Conservation (phyloP, 2,797 vertebrate genomes). For the Peromyscus nudipes region DNA sequence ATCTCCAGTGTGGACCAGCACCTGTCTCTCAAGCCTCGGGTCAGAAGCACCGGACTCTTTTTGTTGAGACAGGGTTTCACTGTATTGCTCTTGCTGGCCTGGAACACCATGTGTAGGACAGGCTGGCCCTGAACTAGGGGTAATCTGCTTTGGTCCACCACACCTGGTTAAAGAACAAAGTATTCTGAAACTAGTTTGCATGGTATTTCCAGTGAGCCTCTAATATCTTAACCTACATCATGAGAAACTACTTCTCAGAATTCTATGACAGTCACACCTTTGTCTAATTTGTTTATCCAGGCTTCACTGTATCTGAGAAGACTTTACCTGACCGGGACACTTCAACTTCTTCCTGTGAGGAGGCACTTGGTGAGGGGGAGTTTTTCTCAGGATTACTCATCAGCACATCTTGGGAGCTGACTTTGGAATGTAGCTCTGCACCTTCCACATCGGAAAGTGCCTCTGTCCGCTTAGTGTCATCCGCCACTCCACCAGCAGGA, state of each 20-base stretch:
- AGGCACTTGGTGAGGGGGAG: neutral
- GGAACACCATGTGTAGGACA: neutral
- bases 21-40: neutral
- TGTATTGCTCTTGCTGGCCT: neutral
- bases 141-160: neutral
- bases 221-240: neutral
- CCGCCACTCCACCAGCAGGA: neutral
- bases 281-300: slow-evolving; percentile 1
- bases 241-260: slow-evolving; percentile 24
- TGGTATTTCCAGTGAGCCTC: neutral
- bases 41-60: neutral
- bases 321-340: slow-evolving; percentile 64
- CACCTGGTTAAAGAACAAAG: neutral
- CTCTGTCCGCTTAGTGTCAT: neutral
- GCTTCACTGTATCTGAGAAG: neutral
- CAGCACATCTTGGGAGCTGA: slow-evolving; percentile 60
- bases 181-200: slow-evolving; percentile 25
- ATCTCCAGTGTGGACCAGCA: neutral
- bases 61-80: neutral
- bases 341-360: slow-evolving; percentile 20
- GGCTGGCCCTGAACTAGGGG: neutral
- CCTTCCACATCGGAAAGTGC: neutral
- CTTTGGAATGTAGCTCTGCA: slow-evolving; percentile 41
- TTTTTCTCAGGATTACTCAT: slow-evolving; percentile 74
- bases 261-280: neutral